Percentiles rank a stretch among this genome's conserved stretches.
These are phyloP conservation scores for Tuta absoluta DNA, from an alignment of 2,888 invertebrate genomes.

Conservation along the genomic window DNA sequence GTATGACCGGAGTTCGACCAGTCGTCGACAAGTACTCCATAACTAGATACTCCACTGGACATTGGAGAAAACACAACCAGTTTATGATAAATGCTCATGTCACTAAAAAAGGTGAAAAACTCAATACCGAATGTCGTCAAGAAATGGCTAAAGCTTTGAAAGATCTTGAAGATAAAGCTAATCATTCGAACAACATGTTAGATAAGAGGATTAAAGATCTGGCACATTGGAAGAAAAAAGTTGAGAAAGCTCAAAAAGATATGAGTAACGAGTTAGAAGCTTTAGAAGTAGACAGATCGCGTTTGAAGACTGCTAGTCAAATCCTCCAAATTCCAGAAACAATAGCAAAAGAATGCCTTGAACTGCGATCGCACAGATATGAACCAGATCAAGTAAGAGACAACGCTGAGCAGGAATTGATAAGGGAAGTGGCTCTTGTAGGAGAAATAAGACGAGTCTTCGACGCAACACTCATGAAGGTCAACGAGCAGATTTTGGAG, in stretches of 20 bases:
- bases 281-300: slow-evolving; percentile 83
- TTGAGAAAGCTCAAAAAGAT: slow-evolving; percentile 82
- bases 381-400: slow-evolving; percentile 90
- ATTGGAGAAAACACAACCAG: slow-evolving; percentile 85
- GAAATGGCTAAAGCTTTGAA: slow-evolving; percentile 80
- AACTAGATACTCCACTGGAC: slow-evolving; percentile 86
- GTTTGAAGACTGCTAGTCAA: slow-evolving; percentile 84
- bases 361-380: slow-evolving; percentile 84
- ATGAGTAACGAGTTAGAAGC: slow-evolving; percentile 84
- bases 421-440: slow-evolving; percentile 88
- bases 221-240: slow-evolving; percentile 85
- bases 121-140: slow-evolving; percentile 51
- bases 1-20: slow-evolving; percentile 87
- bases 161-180: slow-evolving; percentile 76
- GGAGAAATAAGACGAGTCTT: slow-evolving; percentile 85
- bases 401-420: slow-evolving; percentile 89
- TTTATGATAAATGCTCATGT: slow-evolving; percentile 68
- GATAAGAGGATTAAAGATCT: slow-evolving; percentile 64
- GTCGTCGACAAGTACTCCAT: slow-evolving; percentile 90
- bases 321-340: slow-evolving; percentile 87
- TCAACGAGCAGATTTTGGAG: slow-evolving; percentile 85
- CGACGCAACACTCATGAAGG: slow-evolving; percentile 82
- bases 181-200: slow-evolving; percentile 64
- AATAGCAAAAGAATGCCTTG: slow-evolving; percentile 87
- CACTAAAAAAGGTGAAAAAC: slow-evolving; percentile 56